Evolutionary conservation across 2,888 invertebrate species (phyloP), one percentile per base, ranked within the genome.

Genomic region (Caenorhabditis sulstoni): DNA sequence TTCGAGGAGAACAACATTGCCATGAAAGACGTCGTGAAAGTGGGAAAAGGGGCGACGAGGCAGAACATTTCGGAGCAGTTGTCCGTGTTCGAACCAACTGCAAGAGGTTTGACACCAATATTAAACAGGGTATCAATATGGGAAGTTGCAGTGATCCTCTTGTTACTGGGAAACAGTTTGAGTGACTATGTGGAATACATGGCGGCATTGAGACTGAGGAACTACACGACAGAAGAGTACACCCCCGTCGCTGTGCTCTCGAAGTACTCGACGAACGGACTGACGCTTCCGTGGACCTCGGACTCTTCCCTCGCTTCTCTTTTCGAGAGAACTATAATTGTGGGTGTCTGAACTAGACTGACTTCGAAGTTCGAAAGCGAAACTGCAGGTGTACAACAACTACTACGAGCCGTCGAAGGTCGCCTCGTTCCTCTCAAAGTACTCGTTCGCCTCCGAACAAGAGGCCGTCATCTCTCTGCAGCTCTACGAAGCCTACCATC

Each of bases 81-180:
- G 2, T 16, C 8, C 1, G 29, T 59, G 1, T 62, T 77, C 41
- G 47, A 55, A n/a, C 45, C 70, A 9, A 37, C 50, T 1, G 76
- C 76, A 12, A 49, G 76, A 70, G 62, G 76, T 76, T 18, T 29
- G 11, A 18, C 8, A 41, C 29, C n/a, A n/a, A n/a, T n/a, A n/a
- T n/a, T n/a, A n/a, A n/a, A n/a, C n/a, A n/a, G n/a, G n/a, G n/a
- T n/a, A n/a, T n/a, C n/a, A n/a, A n/a, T n/a, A n/a, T n/a, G 4
- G 3, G 20, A 1, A 9, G n/a, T 71, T 79, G 35, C 70, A 82
- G 83, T 84, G 18, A 57, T 86, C 16, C 45, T 86, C 1, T 55
- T 80, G 2, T 76, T 85, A 16, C 47, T 84, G 37, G 86, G 86
- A 11, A 77, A 83, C 47, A 64, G 66, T 37, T 59, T 86, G 12